Conservation (phyloP, 2,113 vertebrate genomes). For the Rhagologus leucostigma region DNA sequence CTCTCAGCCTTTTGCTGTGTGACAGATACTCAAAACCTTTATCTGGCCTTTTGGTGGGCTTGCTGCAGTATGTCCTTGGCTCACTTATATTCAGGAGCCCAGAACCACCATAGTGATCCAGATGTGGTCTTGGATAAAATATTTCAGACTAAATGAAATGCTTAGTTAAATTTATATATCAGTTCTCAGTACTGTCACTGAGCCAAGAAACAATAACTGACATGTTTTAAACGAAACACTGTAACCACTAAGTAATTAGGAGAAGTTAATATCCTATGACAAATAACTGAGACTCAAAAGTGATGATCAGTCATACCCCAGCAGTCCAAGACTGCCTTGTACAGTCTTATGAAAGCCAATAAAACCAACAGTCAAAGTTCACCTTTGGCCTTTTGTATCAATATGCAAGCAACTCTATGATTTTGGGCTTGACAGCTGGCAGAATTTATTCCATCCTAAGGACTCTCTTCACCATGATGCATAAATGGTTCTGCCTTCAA, state of each 20-base stretch:
- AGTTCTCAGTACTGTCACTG: not conserved
- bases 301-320: not conserved
- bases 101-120: not conserved
- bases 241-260: not conserved
- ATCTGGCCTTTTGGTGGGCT: not conserved
- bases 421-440: not conserved
- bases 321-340: not conserved
- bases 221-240: not conserved
- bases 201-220: not conserved
- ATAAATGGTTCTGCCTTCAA: not conserved
- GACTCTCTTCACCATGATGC: not conserved
- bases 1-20: rapidly evolving
- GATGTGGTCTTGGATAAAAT: not conserved
- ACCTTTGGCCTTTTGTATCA: not conserved
- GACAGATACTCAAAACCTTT: not conserved
- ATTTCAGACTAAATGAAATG: not conserved
- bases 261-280: not conserved
- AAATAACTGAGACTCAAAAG: not conserved
- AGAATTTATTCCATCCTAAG: not conserved
- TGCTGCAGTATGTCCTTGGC: not conserved
- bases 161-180: not conserved
- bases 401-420: not conserved
- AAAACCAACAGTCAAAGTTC: not conserved
- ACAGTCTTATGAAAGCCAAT: not conserved
- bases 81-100: not conserved